Conservation (phyloP, 2,888 invertebrate genomes). For the Lochmaea capreae region DNA sequence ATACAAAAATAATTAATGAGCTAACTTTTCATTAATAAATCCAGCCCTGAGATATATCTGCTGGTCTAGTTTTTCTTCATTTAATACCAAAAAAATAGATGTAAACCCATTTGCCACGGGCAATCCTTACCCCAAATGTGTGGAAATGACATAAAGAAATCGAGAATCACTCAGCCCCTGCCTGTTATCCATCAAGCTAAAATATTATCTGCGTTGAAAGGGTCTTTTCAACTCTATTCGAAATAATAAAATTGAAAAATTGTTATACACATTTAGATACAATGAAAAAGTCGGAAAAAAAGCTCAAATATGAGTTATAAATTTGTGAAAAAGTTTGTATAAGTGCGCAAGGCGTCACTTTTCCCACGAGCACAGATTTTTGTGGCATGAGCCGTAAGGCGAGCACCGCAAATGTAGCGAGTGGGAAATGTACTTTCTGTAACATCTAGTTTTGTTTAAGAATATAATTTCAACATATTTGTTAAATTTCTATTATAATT, state of each 20-base stretch:
- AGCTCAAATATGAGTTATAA: too few relatives aligned
- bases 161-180: slow-evolving; percentile 46
- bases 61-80: slow-evolving; percentile 5
- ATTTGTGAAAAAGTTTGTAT: too few relatives aligned
- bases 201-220: slow-evolving; percentile 39
- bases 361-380: too few relatives aligned
- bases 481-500: too few relatives aligned
- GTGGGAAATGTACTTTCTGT: too few relatives aligned
- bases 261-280: slow-evolving; percentile 21
- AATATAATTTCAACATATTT: too few relatives aligned
- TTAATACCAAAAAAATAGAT: slow-evolving; percentile 25
- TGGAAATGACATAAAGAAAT: slow-evolving; percentile 48
- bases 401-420: too few relatives aligned
- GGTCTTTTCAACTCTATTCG: slow-evolving; percentile 40
- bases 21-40: not conserved
- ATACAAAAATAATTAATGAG: not conserved
- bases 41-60: slow-evolving; percentile 3
- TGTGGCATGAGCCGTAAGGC: too few relatives aligned
- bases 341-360: too few relatives aligned
- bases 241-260: slow-evolving; percentile 47
- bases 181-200: slow-evolving; percentile 47
- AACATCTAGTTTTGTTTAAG: too few relatives aligned
- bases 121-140: slow-evolving; percentile 40
- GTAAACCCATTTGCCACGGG: slow-evolving; percentile 36
- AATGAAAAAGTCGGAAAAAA: too few relatives aligned